phyloP scores from a whole-genome alignment of 2,113 vertebrate species.

The Parus major region DNA sequence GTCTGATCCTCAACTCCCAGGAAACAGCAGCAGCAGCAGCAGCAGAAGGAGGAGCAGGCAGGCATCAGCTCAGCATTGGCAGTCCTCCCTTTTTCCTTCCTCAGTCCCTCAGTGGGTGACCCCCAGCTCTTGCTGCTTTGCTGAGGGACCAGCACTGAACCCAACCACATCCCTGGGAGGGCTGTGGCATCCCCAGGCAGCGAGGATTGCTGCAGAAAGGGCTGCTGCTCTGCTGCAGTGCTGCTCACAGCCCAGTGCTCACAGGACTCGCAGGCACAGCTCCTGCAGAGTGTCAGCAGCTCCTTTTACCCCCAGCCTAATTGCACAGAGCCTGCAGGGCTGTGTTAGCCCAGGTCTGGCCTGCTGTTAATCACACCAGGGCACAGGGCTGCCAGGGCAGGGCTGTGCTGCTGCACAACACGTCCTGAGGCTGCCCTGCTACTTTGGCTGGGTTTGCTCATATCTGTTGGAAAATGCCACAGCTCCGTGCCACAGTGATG shows the following conservation, averaged over 20 bases:
- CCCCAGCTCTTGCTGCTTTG: background rate
- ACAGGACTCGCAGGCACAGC: background rate
- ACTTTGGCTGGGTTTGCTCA: fast-evolving
- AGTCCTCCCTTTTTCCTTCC: background rate
- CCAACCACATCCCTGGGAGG: background rate
- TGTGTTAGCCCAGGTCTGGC: background rate
- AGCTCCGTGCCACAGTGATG: background rate
- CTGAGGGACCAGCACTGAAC: background rate
- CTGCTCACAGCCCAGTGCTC: background rate
- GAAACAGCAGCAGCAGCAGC: background rate
- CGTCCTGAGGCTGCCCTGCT: background rate
- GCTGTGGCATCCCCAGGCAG: background rate
- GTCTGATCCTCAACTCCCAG: background rate
- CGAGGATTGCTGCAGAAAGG: background rate
- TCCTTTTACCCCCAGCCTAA: background rate
- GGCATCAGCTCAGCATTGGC: background rate
- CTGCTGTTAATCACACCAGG: background rate
- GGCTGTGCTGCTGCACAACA: background rate
- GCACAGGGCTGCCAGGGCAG: background rate
- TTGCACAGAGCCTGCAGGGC: background rate
- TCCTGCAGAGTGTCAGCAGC: background rate
- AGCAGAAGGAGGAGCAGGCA: background rate
- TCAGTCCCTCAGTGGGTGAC: background rate
- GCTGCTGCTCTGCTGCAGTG: background rate
- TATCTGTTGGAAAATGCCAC: background rate